These are phyloP conservation scores for Lepidonotus clava DNA, from an alignment of 2,888 invertebrate genomes.

Conservation along the genomic window DNA sequence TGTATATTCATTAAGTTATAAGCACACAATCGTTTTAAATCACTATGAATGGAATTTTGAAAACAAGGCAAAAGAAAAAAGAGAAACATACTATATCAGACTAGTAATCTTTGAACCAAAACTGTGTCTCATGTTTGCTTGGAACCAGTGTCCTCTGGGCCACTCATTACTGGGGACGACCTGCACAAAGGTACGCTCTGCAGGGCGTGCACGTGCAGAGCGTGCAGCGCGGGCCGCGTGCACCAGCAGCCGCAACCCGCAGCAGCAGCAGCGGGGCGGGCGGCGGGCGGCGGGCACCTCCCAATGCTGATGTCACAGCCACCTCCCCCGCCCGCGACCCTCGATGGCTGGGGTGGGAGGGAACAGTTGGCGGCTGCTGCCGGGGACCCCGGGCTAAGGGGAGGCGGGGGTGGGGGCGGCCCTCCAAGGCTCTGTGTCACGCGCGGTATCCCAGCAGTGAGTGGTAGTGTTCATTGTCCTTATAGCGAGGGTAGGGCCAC, in stretches of 20 bases:
- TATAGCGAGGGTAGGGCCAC: no score
- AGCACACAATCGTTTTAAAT: no score
- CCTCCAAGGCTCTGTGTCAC: neutral
- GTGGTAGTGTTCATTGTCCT: neutral
- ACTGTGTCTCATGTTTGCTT: no score
- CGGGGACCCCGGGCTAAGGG: neutral
- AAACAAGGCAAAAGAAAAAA: no score
- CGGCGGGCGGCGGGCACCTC: no score
- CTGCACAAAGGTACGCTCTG: no score
- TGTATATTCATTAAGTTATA: no score
- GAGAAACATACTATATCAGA: no score
- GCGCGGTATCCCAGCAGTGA: neutral
- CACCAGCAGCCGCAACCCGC: slow-evolving; percentile 5
- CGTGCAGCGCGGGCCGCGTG: no score
- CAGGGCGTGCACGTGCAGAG: neutral
- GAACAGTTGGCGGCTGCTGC: no score
- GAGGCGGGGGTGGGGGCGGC: neutral
- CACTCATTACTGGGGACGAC: neutral
- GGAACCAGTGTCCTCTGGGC: neutral
- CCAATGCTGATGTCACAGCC: slow-evolving; percentile 15
- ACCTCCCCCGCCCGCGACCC: slow-evolving; percentile 10
- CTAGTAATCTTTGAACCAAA: no score
- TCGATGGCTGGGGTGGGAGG: slow-evolving; percentile 25
- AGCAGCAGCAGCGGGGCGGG: neutral
- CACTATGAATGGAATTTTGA: no score